Percentiles rank a stretch among this genome's conserved stretches.
These are phyloP conservation scores for Bombyx mandarina DNA, from an alignment of 1,140 invertebrate genomes.

Conservation along the genomic window DNA sequence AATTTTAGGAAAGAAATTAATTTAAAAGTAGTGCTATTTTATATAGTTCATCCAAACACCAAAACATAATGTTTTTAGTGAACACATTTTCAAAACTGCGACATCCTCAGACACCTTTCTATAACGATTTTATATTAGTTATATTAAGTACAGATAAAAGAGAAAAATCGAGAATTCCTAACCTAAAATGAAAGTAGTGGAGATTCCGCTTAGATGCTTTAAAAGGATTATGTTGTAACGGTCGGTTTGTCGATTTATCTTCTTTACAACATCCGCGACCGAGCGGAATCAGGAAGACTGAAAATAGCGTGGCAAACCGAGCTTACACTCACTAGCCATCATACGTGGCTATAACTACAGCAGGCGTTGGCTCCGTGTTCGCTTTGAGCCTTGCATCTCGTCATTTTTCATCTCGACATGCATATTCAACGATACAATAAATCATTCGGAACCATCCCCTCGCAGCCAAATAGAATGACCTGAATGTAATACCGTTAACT, in stretches of 20 bases:
- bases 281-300: constrained; percentile 15
- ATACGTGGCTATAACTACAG: no score
- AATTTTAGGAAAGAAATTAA: no score
- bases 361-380: no score
- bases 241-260: constrained; percentile 50
- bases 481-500: constrained; percentile 46
- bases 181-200: background rate
- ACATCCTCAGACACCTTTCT: no score
- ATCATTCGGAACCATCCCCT: constrained; percentile 54
- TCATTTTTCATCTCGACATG: constrained; percentile 69
- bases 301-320: no score
- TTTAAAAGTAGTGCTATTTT: no score
- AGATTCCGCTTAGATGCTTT: constrained; percentile 32
- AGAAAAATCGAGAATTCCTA: background rate
- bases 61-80: no score
- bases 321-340: no score
- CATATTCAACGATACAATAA: constrained; percentile 68
- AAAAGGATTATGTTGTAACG: constrained; percentile 44
- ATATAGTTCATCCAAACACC: no score
- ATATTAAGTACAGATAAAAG: background rate
- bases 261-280: constrained; percentile 55
- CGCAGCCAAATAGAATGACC: constrained; percentile 52
- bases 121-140: no score
- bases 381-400: constrained; percentile 24
- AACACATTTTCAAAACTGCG: no score